These are phyloP conservation scores for Leptarthrus brevirostris DNA, from an alignment of 2,888 invertebrate genomes.

Conservation along the genomic window DNA sequence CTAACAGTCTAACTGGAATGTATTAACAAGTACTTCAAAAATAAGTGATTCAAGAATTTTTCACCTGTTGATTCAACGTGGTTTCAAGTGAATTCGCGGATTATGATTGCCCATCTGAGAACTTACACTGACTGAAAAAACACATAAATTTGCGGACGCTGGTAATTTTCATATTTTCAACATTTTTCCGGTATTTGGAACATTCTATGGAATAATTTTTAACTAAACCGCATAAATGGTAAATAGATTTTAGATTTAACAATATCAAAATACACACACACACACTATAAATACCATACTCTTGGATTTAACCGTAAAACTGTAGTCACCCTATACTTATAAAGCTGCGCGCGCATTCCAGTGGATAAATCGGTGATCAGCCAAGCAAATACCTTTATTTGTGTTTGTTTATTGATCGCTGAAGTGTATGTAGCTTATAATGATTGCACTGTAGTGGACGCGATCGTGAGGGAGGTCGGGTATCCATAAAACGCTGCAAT, in stretches of 20 bases:
- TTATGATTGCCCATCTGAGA: background rate
- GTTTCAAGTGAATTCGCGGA: background rate
- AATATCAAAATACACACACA: background rate
- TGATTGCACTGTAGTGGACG: background rate
- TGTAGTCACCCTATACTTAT: slow-evolving; percentile 34
- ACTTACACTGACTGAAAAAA: no score
- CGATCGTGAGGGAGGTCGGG: slow-evolving; percentile 22
- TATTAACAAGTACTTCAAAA: slow-evolving; percentile 9
- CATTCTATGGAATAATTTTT: background rate
- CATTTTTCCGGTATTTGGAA: no score
- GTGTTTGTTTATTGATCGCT: slow-evolving; percentile 38
- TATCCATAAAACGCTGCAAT: slow-evolving; percentile 33
- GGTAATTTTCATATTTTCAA: background rate
- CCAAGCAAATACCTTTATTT: slow-evolving; percentile 13
- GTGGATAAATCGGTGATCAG: slow-evolving; percentile 39
- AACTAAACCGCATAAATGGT: background rate
- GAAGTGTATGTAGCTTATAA: background rate
- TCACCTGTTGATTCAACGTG: slow-evolving; percentile 36
- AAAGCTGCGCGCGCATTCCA: slow-evolving; percentile 49
- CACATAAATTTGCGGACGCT: no score
- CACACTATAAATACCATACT: background rate
- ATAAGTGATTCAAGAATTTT: slow-evolving; percentile 6
- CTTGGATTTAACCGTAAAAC: background rate
- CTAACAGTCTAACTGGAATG: slow-evolving; percentile 10
- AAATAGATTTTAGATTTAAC: background rate